Base-by-base conservation (phyloP, 2,888 invertebrate species). In the Amiota communis region DNA sequence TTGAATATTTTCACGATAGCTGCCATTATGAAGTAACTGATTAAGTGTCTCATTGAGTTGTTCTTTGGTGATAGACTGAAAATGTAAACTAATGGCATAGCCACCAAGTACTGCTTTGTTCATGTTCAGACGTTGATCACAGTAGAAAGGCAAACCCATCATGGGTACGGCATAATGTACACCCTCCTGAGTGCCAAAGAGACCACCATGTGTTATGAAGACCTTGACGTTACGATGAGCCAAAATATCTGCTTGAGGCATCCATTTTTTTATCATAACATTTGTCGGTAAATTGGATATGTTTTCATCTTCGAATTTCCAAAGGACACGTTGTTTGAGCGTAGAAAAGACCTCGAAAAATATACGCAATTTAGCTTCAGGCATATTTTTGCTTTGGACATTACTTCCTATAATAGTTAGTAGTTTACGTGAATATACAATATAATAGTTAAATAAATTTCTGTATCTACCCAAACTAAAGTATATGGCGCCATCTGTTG, bases 201-300 rank as follows among this genome's bases (percentile, higher is more conserved):
- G 78, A 0, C 89, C 90, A 9, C 91, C 91, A 72, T 91, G 91
- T 0, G 90, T 89, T 23, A 91, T 90, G 75, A 91, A 91, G 0
- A 89, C 83, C 74, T 89, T 90, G 0, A 90, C 80, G 76, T 91
- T 90, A 0, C 83, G 88, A 83, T 91, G 91, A 4, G 89, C 90
- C 82, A 90, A 74, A 15, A 92, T 89, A 78, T 91, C 91, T 63
- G 88, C 87, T 80, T 92, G 92, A 0, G 92, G 92, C 72, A 92
- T 78, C 92, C 92, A 92, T 56, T 90, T 89, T n/a, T 87, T 86
- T 11, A 91, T 77, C 82, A 90, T 88, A 0, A 92, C 86, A 80
- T 91, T 91, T 13, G 77, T 71, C 0, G 91, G 89, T 75, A 90
- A 71, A 70, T 89, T 79, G 1, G 84, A 79, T 15, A 89, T 80